These are phyloP conservation scores for Paradoxurus hermaphroditus DNA, from an alignment of 2,113 vertebrate genomes.

Conservation along the genomic window DNA sequence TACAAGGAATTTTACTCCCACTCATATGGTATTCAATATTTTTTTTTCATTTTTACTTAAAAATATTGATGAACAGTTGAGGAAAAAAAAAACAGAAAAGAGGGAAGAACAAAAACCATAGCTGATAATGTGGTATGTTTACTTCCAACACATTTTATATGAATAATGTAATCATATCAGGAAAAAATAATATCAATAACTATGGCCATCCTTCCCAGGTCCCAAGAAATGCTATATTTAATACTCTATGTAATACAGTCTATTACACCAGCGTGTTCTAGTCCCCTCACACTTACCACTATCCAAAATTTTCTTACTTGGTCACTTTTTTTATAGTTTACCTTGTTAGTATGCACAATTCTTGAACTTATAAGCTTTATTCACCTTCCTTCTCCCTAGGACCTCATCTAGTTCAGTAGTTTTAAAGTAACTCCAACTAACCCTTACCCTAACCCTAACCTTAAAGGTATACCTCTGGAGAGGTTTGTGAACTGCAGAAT, in stretches of 20 bases:
- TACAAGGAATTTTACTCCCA: neutral
- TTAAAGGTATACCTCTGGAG: neutral
- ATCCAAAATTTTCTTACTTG: neutral
- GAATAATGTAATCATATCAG: neutral
- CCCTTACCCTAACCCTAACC: neutral
- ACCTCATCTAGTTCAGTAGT: neutral
- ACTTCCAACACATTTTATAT: neutral
- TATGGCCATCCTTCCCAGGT: neutral
- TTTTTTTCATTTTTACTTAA: neutral
- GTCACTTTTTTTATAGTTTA: neutral
- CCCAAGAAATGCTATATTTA: neutral
- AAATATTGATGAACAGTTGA: neutral
- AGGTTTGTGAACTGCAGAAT: neutral
- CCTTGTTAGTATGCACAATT: neutral
- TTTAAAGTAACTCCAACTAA: neutral
- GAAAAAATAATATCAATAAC: neutral
- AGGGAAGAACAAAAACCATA: neutral
- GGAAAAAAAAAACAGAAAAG: neutral
- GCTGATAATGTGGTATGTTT: neutral
- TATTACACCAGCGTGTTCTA: neutral
- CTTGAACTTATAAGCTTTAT: neutral
- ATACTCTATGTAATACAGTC: neutral
- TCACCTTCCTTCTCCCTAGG: neutral
- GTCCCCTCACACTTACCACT: neutral
- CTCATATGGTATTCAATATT: neutral